A percentile compares a stretch with the other conserved stretches of the same genome.
These are phyloP conservation scores for Onychomys torridus DNA, from an alignment of 2,797 vertebrate genomes.

Conservation along the genomic window DNA sequence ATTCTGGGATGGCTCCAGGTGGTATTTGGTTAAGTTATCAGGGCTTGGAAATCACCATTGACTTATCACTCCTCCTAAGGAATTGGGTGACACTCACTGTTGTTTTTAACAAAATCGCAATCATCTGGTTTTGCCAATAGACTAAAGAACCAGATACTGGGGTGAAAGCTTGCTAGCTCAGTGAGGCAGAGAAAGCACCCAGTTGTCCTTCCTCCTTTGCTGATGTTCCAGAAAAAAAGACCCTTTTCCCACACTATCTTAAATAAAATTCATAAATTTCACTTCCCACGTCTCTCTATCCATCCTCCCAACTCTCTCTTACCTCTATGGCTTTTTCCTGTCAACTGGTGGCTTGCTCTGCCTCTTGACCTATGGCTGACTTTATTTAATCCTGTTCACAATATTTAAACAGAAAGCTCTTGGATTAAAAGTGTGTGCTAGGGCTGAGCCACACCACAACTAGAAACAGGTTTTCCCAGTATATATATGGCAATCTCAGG, in stretches of 20 bases:
- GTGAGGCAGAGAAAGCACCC: background rate
- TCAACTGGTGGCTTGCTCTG: background rate
- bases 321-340: background rate
- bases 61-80: conserved; percentile 86
- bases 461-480: background rate
- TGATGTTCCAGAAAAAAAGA: background rate
- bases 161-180: background rate
- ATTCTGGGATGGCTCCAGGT: background rate
- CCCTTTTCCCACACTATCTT: no score
- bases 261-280: background rate
- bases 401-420: background rate
- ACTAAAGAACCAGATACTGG: background rate
- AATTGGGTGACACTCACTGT: conserved; percentile 80
- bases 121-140: background rate
- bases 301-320: background rate
- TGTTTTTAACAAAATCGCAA: background rate
- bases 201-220: background rate
- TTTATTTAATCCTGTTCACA: background rate
- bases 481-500: background rate
- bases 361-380: background rate
- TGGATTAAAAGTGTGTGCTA: background rate
- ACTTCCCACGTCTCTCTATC: background rate
- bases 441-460: background rate
- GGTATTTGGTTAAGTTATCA: conserved; percentile 46
- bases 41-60: conserved; percentile 78